These are phyloP conservation scores for Gymnogyps californianus DNA, from an alignment of 2,113 vertebrate genomes.

Conservation along the genomic window DNA sequence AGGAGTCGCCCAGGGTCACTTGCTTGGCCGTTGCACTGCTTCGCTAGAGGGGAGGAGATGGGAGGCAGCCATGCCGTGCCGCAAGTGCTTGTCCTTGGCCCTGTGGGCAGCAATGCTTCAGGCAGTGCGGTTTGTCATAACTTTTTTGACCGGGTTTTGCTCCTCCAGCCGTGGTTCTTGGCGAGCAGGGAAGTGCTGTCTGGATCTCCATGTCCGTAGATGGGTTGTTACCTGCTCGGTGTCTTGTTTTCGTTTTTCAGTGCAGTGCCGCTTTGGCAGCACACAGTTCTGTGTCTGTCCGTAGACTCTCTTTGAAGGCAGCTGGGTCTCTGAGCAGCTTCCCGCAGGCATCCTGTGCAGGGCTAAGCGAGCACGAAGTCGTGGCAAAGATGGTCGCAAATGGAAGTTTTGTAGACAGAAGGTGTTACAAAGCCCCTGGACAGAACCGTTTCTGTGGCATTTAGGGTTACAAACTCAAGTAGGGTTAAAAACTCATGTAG, in stretches of 20 bases:
- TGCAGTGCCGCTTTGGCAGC: neutral
- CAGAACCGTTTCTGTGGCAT: neutral
- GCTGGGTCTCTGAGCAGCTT: neutral
- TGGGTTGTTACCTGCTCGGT: neutral
- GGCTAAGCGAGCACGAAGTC: neutral
- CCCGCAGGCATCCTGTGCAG: neutral
- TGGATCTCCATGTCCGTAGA: accelerated
- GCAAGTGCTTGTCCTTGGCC: neutral
- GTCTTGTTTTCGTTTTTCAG: neutral
- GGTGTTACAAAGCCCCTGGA: neutral
- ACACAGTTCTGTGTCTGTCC: neutral
- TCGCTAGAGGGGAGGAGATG: neutral
- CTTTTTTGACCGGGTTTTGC: neutral
- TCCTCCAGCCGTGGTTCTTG: neutral
- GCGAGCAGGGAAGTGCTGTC: neutral
- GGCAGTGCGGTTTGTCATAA: accelerated
- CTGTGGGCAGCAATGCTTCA: neutral
- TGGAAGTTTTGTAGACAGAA: neutral
- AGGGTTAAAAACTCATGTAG: neutral
- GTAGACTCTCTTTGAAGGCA: neutral
- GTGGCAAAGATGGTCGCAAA: neutral
- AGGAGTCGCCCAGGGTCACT: neutral
- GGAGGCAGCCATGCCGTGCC: neutral
- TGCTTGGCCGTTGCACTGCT: neutral
- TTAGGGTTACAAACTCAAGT: neutral